Evolutionary conservation across 2,888 invertebrate species (phyloP).

Genomic region (Ferrisia virgata): DNA sequence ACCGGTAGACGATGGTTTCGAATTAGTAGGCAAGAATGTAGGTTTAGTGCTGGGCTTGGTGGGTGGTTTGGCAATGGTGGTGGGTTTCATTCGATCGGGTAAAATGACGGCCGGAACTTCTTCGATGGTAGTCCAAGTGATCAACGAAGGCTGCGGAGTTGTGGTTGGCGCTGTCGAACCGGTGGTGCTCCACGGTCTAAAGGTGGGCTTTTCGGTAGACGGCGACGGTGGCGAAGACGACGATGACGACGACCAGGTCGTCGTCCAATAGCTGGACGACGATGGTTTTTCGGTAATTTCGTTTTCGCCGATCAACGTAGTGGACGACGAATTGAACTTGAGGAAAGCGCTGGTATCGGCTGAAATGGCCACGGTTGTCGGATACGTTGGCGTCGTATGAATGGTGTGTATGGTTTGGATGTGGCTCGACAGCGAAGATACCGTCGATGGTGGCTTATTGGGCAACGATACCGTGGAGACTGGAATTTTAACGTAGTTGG

Average conservation of each 20-base stretch:
- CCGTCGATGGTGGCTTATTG: conserved; percentile 12
- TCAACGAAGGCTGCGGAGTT: conserved; percentile 53
- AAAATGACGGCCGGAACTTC: conserved; percentile 51
- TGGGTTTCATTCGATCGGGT: conserved; percentile 47
- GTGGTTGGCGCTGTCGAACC: conserved; percentile 3
- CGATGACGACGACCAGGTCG: no score
- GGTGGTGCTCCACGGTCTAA: conserved; percentile 3
- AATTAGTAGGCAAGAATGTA: conserved; percentile 47
- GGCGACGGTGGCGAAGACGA: no score
- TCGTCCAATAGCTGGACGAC: conserved; percentile 32
- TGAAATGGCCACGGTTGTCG: conserved; percentile 24
- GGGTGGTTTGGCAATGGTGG: background rate
- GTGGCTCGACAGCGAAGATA: background rate
- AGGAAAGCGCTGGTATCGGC: conserved; percentile 7
- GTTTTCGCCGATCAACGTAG: background rate
- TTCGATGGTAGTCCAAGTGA: conserved; percentile 58
- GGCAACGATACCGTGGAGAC: conserved; percentile 3
- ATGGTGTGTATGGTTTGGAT: background rate
- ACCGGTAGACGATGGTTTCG: conserved; percentile 49
- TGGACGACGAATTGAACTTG: background rate
- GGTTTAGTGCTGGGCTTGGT: conserved; percentile 30
- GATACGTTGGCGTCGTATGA: conserved; percentile 25
- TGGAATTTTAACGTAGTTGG: conserved; percentile 23
- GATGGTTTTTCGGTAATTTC: conserved; percentile 38
- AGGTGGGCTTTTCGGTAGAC: background rate